Conservation (phyloP, 2,797 vertebrate genomes). For the Sebastes glaucus region DNA sequence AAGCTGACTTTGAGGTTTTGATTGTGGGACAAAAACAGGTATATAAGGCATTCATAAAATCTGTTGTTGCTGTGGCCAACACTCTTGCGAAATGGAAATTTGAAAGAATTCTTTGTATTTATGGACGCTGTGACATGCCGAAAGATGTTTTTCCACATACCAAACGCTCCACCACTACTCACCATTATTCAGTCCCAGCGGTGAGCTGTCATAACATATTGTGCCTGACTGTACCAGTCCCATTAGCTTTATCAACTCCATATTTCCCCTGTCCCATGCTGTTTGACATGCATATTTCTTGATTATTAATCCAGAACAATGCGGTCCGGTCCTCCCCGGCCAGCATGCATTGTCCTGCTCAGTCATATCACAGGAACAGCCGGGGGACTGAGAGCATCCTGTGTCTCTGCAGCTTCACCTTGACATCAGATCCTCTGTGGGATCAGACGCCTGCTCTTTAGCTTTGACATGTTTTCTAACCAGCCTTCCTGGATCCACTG, state of each 20-base stretch:
- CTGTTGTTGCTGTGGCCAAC: conserved; percentile 33
- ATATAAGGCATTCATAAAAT: conserved; percentile 23
- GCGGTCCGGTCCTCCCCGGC: not conserved
- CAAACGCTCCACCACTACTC: conserved; percentile 17
- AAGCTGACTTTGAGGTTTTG: not conserved
- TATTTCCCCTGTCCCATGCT: conserved; percentile 21
- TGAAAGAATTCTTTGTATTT: conserved; percentile 30
- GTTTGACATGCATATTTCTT: conserved; percentile 42
- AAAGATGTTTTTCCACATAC: conserved; percentile 53
- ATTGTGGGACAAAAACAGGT: conserved; percentile 34
- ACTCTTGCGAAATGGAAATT: conserved; percentile 10
- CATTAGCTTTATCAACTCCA: conserved; percentile 38
- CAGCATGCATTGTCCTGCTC: conserved; percentile 13
- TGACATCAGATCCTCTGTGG: conserved; percentile 14
- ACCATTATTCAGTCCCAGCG: conserved; percentile 36
- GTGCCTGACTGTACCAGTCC: conserved; percentile 19
- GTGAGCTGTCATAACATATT: conserved; percentile 44
- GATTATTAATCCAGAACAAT: conserved; percentile 31
- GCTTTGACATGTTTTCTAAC: not conserved
- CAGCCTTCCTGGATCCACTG: conserved; percentile 25
- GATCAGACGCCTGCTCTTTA: not conserved
- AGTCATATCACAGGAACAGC: conserved; percentile 11
- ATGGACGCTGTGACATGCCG: not conserved
- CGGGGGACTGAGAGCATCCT: not conserved
- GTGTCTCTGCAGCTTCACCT: conserved; percentile 24